Percentiles rank a stretch among this genome's conserved stretches.
phyloP scores from a whole-genome alignment of 2,797 vertebrate genomes.

The Philypnodon macrostomus region DNA sequence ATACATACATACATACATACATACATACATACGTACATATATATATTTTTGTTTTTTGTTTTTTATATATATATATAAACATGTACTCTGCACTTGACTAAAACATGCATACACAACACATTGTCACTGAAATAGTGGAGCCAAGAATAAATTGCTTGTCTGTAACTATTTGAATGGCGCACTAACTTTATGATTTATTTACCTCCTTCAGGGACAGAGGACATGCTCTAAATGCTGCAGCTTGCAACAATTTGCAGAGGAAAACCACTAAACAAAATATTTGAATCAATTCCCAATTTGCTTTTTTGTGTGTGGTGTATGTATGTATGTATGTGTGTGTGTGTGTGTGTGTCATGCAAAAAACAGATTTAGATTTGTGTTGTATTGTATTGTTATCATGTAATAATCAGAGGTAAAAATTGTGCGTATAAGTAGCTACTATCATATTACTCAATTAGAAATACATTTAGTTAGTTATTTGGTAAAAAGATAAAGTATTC shows the following conservation, averaged over 20 bases:
- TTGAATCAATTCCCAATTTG: slow-evolving; percentile 64
- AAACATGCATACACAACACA: slow-evolving; percentile 35
- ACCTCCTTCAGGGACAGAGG: slow-evolving; percentile 58
- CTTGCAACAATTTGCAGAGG: slow-evolving; percentile 73
- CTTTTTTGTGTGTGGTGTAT: slow-evolving; percentile 47
- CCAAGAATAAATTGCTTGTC: slow-evolving; percentile 80
- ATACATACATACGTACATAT: too few relatives aligned
- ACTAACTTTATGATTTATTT: slow-evolving; percentile 75
- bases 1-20: too few relatives aligned
- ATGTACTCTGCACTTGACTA: slow-evolving; percentile 7
- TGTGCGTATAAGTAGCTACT: too few relatives aligned
- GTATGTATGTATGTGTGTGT: slow-evolving; percentile 15
- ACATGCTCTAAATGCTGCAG: slow-evolving; percentile 72
- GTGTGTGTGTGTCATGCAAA: too few relatives aligned
- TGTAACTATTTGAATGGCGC: slow-evolving; percentile 77
- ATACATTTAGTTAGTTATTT: too few relatives aligned
- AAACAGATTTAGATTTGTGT: too few relatives aligned
- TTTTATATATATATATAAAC: too few relatives aligned
- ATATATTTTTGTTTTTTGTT: too few relatives aligned
- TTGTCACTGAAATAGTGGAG: slow-evolving; percentile 45
- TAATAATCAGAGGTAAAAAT: too few relatives aligned
- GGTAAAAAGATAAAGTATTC: too few relatives aligned
- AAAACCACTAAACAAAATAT: slow-evolving; percentile 73
- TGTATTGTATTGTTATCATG: too few relatives aligned
- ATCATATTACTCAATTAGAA: not conserved